A percentile compares a stretch with the other conserved stretches of the same genome.
phyloP scores from a whole-genome alignment of 2,113 vertebrate species.

The Urocynchramus pylzowi region DNA sequence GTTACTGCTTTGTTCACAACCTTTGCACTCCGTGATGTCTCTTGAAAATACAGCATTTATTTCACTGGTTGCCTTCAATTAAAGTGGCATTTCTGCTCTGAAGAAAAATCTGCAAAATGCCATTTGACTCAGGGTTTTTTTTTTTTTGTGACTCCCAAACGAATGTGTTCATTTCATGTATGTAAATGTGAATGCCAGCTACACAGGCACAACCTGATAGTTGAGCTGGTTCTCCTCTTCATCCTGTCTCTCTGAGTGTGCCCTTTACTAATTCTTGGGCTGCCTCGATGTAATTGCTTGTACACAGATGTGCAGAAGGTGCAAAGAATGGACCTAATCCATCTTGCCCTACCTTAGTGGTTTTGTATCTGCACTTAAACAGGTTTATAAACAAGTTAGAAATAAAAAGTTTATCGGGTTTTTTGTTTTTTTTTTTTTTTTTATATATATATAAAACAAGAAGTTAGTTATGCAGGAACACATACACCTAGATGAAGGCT shows the following conservation, averaged over 20 bases:
- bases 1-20: constrained; percentile 70
- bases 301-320: not conserved
- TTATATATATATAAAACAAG: not conserved
- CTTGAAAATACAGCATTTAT: constrained; percentile 47
- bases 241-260: not conserved
- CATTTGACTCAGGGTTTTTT: not conserved
- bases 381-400: not conserved
- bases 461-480: not conserved
- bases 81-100: constrained; percentile 29
- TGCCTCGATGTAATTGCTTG: not conserved
- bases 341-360: not conserved
- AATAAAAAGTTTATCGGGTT: not conserved
- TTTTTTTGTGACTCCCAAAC: not conserved
- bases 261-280: not conserved
- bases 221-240: not conserved
- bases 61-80: constrained; percentile 50
- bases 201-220: not conserved
- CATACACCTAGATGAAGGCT: not conserved
- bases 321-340: not conserved
- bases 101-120: constrained; percentile 42
- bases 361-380: not conserved
- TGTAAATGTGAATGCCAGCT: not conserved
- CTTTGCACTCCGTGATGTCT: constrained; percentile 66
- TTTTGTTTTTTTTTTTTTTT: no score
- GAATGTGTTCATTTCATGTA: not conserved